These are phyloP conservation scores for Sigmodon hispidus DNA, from an alignment of 2,113 vertebrate genomes.

Conservation along the genomic window DNA sequence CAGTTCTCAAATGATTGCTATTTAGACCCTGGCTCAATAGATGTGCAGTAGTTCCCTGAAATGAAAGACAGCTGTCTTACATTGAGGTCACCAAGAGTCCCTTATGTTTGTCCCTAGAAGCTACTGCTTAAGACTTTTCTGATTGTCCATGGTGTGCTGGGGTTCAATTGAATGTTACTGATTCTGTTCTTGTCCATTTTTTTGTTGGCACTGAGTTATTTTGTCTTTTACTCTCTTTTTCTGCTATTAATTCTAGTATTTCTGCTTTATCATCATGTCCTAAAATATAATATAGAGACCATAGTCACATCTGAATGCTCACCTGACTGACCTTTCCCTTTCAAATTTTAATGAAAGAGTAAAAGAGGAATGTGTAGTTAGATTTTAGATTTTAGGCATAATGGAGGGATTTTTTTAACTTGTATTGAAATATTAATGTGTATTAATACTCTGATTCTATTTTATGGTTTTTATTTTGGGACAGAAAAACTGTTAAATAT, in stretches of 20 bases:
- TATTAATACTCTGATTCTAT: constrained; percentile 64
- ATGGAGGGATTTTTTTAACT: constrained; percentile 58
- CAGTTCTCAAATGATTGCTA: neutral
- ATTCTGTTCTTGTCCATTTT: constrained; percentile 59
- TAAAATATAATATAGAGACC: constrained; percentile 33
- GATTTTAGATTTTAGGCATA: constrained; percentile 56
- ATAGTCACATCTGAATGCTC: constrained; percentile 25
- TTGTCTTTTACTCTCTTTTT: constrained; percentile 75
- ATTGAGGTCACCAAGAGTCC: neutral
- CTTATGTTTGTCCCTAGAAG: constrained; percentile 56
- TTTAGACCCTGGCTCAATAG: neutral
- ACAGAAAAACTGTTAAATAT: constrained; percentile 52
- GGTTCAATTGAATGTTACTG: neutral
- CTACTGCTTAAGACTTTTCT: constrained; percentile 45
- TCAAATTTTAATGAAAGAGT: constrained; percentile 52
- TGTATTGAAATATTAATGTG: constrained; percentile 73
- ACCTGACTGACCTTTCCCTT: constrained; percentile 48
- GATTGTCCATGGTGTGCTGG: neutral
- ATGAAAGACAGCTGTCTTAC: constrained; percentile 17
- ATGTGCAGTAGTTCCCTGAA: neutral
- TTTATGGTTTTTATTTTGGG: constrained; percentile 67
- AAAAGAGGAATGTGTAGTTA: constrained; percentile 52
- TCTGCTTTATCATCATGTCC: constrained; percentile 64
- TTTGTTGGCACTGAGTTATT: constrained; percentile 72
- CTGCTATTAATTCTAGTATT: constrained; percentile 78